A percentile compares a stretch with the other conserved stretches of the same genome.
These are phyloP conservation scores for Thamnophis elegans DNA, from an alignment of 2,797 vertebrate genomes.

Conservation along the genomic window DNA sequence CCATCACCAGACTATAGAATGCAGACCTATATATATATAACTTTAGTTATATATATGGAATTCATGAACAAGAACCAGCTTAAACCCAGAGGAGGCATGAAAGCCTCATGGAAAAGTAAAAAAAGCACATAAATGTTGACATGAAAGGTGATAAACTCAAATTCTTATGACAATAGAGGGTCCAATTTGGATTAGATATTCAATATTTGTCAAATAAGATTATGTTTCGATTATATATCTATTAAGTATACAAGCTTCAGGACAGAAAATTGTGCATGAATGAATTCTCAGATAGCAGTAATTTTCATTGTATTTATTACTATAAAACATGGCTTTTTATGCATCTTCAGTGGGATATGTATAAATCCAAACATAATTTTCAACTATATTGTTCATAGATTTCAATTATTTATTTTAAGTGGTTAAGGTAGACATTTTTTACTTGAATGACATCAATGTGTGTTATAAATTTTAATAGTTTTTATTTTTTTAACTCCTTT, in stretches of 20 bases:
- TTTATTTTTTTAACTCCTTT: slow-evolving; percentile 8
- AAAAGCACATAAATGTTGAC: background rate
- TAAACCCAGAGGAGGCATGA: background rate
- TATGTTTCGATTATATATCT: background rate
- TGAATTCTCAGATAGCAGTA: background rate
- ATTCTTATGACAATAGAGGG: background rate
- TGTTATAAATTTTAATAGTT: background rate
- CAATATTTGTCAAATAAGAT: background rate
- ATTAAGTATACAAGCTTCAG: background rate
- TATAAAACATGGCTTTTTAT: background rate
- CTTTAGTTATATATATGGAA: background rate
- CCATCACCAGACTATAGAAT: background rate
- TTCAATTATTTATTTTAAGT: background rate
- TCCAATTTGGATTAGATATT: background rate
- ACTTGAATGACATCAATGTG: slow-evolving; percentile 27
- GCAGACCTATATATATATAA: background rate
- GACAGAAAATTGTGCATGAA: background rate
- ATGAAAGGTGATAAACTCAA: background rate
- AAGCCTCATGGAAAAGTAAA: background rate
- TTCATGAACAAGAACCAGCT: background rate
- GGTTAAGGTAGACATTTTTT: slow-evolving; percentile 19
- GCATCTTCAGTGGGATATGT: background rate
- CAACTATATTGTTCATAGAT: background rate
- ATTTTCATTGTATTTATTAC: background rate
- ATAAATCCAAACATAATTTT: slow-evolving; percentile 3